These are phyloP conservation scores for Boloria euphrosyne DNA, from an alignment of 2,888 invertebrate species.

Conservation along the genomic window DNA sequence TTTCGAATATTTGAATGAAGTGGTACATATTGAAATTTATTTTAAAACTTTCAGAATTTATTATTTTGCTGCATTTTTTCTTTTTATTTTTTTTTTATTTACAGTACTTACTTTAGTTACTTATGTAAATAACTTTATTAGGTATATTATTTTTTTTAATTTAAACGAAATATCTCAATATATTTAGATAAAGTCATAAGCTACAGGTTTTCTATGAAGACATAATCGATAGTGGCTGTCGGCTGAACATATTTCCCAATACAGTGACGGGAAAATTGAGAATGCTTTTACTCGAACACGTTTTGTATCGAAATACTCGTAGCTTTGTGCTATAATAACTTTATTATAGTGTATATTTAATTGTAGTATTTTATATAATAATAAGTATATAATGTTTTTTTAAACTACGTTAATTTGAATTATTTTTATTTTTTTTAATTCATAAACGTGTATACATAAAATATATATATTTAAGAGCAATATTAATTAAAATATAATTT, in stretches of 20 bases:
- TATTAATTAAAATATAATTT: no score
- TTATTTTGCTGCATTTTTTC: neutral
- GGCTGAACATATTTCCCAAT: constrained; percentile 15
- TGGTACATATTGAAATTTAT: neutral
- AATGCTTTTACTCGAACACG: constrained; percentile 3
- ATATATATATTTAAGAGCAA: no score
- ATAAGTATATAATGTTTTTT: no score
- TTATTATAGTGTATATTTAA: neutral
- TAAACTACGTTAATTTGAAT: no score
- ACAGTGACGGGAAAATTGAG: constrained; percentile 20
- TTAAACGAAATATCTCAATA: neutral
- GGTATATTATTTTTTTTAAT: no score
- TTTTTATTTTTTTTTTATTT: no score
- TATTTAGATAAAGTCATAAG: neutral
- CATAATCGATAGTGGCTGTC: constrained; percentile 9
- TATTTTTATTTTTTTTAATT: no score
- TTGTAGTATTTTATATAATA: neutral
- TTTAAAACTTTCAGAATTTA: neutral
- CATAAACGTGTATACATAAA: no score
- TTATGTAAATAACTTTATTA: no score
- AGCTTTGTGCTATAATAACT: neutral
- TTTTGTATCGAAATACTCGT: neutral
- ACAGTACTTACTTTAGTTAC: no score
- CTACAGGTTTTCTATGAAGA: neutral
- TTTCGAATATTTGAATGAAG: neutral